These are phyloP conservation scores for Spodoptera litura DNA, from an alignment of 1,140 invertebrate genomes.

Conservation along the genomic window DNA sequence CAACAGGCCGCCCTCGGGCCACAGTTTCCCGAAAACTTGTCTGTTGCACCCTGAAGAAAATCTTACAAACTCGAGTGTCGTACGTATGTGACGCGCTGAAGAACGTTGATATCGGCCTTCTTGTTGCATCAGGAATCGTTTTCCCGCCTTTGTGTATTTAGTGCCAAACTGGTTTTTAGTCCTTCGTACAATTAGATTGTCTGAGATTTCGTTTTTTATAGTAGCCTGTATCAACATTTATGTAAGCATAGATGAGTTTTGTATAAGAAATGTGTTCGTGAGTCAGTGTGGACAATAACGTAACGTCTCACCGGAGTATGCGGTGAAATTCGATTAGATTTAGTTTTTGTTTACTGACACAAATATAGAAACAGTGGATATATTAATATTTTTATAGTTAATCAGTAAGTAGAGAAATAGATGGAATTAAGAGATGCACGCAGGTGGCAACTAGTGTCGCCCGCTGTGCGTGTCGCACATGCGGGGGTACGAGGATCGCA, in stretches of 20 bases:
- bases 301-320: slow-evolving; percentile 26
- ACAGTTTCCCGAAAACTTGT: slow-evolving; percentile 14
- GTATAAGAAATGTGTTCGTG: slow-evolving; percentile 13
- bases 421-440: slow-evolving; percentile 10
- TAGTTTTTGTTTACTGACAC: neutral
- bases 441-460: slow-evolving; percentile 24
- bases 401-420: slow-evolving; percentile 2
- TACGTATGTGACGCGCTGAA: slow-evolving; percentile 7
- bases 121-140: slow-evolving; percentile 14
- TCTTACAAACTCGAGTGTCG: neutral
- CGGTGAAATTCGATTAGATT: slow-evolving; percentile 18
- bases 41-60: slow-evolving; percentile 5
- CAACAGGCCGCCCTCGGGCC: slow-evolving; percentile 35
- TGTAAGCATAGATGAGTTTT: slow-evolving; percentile 21
- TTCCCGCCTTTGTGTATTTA: slow-evolving; percentile 45
- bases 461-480: slow-evolving; percentile 24
- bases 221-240: slow-evolving; percentile 5
- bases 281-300: slow-evolving; percentile 14
- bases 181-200: slow-evolving; percentile 31
- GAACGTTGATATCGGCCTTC: slow-evolving; percentile 10
- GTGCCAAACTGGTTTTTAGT: slow-evolving; percentile 35
- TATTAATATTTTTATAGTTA: slow-evolving; percentile 9
- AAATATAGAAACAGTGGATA: slow-evolving; percentile 14
- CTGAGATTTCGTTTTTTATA: slow-evolving; percentile 19
- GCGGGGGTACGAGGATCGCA: slow-evolving; percentile 19